These are phyloP conservation scores for Sula dactylatra DNA, from an alignment of 2,113 vertebrate genomes.

Conservation along the genomic window DNA sequence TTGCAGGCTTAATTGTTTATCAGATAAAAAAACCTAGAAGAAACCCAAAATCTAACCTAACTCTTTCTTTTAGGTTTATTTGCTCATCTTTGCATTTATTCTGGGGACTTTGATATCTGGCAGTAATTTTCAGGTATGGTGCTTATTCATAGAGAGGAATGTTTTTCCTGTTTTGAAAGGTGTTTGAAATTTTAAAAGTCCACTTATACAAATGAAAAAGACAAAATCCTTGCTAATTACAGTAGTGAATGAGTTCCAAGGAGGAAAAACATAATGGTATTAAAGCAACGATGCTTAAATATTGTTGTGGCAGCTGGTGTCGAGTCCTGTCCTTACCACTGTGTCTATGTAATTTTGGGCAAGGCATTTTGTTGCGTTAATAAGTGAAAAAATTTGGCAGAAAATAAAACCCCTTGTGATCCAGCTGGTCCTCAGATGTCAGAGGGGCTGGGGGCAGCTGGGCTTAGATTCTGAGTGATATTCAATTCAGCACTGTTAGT, in stretches of 20 bases:
- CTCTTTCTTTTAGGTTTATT: neutral
- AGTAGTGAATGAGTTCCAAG: neutral
- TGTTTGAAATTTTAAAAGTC: neutral
- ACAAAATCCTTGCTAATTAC: neutral
- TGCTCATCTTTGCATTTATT: neutral
- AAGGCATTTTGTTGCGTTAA: too few species aligned
- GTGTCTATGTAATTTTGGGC: neutral
- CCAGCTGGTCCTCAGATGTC: too few species aligned
- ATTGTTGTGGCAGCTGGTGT: neutral
- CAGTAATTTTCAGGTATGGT: neutral
- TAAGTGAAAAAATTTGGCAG: too few species aligned
- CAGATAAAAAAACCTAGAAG: neutral
- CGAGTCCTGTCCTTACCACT: neutral
- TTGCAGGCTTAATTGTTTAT: neutral
- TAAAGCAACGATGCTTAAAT: neutral
- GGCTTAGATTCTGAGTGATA: too few species aligned
- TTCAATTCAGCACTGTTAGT: too few species aligned
- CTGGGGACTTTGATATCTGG: neutral
- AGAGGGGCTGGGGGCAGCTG: too few species aligned
- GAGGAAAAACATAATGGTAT: neutral
- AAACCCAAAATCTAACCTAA: neutral
- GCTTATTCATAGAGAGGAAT: neutral
- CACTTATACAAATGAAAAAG: neutral
- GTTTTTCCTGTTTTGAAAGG: neutral
- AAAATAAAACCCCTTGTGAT: too few species aligned